These are phyloP conservation scores for Vombatus ursinus DNA, from an alignment of 2,113 vertebrate genomes.

Conservation along the genomic window DNA sequence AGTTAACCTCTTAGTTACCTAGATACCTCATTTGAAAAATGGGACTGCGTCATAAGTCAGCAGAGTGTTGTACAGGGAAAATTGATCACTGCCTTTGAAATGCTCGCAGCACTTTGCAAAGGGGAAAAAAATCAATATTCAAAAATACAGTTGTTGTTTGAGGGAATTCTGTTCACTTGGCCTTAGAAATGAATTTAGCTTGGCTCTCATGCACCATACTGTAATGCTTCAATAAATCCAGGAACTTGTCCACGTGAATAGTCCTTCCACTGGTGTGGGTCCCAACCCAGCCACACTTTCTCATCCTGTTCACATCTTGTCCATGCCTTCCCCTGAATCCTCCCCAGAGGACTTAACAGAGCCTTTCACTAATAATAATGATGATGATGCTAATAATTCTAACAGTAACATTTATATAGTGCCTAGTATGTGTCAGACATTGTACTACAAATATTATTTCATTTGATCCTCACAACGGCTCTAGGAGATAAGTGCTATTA, in stretches of 20 bases:
- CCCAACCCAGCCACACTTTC: background rate
- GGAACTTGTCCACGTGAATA: background rate
- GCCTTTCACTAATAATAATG: background rate
- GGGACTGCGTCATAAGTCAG: background rate
- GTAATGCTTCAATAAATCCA: background rate
- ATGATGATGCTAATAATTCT: background rate
- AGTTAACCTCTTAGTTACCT: background rate
- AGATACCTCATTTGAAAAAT: background rate
- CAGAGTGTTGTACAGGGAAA: background rate
- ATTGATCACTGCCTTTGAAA: background rate
- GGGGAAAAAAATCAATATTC: background rate
- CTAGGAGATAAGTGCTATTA: background rate
- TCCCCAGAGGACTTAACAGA: background rate
- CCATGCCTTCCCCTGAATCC: background rate
- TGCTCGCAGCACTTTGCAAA: conserved; percentile 1
- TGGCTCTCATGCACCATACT: background rate
- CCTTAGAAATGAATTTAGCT: background rate
- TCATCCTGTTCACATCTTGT: background rate
- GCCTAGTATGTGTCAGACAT: background rate
- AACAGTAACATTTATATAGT: background rate
- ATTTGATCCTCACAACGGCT: background rate
- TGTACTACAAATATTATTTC: background rate
- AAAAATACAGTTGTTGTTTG: background rate
- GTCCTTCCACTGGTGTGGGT: background rate
- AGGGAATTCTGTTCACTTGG: background rate